Evolutionary conservation across 2,888 invertebrate genomes (phyloP).

Genomic region (Diarsia rubi): DNA sequence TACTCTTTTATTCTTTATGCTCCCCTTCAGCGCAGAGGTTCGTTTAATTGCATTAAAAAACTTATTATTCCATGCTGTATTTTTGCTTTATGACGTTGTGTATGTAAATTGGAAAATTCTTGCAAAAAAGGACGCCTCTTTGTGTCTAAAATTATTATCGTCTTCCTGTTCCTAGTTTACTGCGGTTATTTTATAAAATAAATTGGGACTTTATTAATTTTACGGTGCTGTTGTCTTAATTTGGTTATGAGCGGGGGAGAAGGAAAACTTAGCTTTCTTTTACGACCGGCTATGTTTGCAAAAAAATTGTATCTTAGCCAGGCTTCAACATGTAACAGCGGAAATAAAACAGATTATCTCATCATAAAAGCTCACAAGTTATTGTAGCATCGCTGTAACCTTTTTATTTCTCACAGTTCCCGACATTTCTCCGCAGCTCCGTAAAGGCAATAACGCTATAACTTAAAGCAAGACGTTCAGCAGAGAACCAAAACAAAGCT

Average conservation of each 20-base stretch:
- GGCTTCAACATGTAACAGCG: neutral
- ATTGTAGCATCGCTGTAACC: conserved; percentile 1
- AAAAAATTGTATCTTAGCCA: conserved; percentile 1
- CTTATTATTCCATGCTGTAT: conserved; percentile 72
- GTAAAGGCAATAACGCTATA: conserved; percentile 47
- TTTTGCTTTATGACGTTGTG: conserved; percentile 66
- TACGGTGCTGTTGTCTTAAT: conserved; percentile 20
- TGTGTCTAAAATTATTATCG: conserved; percentile 56
- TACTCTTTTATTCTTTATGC: conserved; percentile 60
- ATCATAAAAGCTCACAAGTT: conserved; percentile 9
- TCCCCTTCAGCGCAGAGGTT: conserved; percentile 61
- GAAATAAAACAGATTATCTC: conserved; percentile 20
- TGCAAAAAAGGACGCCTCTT: conserved; percentile 56
- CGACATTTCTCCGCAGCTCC: conserved; percentile 7
- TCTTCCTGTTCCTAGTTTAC: conserved; percentile 43
- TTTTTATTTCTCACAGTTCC: conserved; percentile 16
- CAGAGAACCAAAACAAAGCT: conserved; percentile 52
- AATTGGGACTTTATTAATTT: conserved; percentile 37
- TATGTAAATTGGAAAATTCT: conserved; percentile 70
- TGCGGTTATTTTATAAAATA: conserved; percentile 30
- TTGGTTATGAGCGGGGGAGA: neutral
- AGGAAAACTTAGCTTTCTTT: conserved; percentile 8
- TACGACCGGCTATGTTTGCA: neutral
- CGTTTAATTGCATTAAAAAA: conserved; percentile 77
- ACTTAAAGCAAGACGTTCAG: conserved; percentile 51